These are phyloP conservation scores for Chrysopilus asiliformis DNA, from an alignment of 2,888 invertebrate species.

Conservation along the genomic window DNA sequence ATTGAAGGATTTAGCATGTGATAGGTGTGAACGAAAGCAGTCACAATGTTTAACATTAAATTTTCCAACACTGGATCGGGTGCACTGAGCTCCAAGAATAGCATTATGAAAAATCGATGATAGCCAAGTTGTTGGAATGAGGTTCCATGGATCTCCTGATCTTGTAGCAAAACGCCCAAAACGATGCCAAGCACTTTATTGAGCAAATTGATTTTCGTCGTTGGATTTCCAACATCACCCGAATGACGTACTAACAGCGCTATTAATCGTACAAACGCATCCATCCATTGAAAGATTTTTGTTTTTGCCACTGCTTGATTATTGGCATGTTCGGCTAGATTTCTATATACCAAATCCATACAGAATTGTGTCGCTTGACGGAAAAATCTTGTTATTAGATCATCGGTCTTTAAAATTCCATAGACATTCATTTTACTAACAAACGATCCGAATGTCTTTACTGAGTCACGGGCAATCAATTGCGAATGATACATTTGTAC, in stretches of 20 bases:
- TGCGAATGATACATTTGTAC: slow-evolving; percentile 71
- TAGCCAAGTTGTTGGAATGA: slow-evolving; percentile 93
- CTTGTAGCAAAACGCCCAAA: slow-evolving; percentile 87
- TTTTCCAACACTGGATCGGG: slow-evolving; percentile 88
- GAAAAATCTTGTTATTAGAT: slow-evolving; percentile 93
- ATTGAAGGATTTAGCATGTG: slow-evolving; percentile 85
- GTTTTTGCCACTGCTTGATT: slow-evolving; percentile 58
- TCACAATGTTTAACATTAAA: slow-evolving; percentile 74
- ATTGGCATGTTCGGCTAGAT: slow-evolving; percentile 56
- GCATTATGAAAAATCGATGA: slow-evolving; percentile 89
- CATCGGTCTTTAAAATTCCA: slow-evolving; percentile 93
- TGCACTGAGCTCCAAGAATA: slow-evolving; percentile 91
- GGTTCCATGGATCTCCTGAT: slow-evolving; percentile 80
- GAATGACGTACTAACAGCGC: slow-evolving; percentile 90
- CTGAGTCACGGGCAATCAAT: slow-evolving; percentile 66
- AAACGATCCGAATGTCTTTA: slow-evolving; percentile 85
- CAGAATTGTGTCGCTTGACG: slow-evolving; percentile 93
- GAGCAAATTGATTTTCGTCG: slow-evolving; percentile 91
- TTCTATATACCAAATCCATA: slow-evolving; percentile 84
- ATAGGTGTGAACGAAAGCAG: slow-evolving; percentile 91
- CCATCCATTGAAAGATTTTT: slow-evolving; percentile 90
- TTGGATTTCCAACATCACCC: slow-evolving; percentile 77
- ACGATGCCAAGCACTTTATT: slow-evolving; percentile 93
- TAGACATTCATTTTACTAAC: slow-evolving; percentile 94
- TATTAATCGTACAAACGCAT: slow-evolving; percentile 88